Conservation (phyloP, 2,888 invertebrate species). For the Drosophila flavopinicola region DNA sequence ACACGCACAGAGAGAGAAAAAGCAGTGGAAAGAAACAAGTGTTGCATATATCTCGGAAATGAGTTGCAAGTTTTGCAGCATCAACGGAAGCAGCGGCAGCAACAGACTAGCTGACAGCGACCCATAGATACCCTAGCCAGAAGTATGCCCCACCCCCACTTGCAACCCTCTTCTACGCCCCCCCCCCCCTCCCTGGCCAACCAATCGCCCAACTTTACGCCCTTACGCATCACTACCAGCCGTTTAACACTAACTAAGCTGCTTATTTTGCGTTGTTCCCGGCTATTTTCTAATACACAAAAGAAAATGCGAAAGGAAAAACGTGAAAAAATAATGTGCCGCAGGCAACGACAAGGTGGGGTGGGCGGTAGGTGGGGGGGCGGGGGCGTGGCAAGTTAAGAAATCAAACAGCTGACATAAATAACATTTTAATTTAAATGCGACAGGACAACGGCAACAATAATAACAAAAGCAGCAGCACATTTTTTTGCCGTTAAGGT, state of each 20-base stretch:
- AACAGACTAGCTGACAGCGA: neutral
- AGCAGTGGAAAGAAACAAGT: neutral
- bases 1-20: neutral
- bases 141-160: neutral
- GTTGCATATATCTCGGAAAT: conserved; percentile 16
- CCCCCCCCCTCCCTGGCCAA: neutral
- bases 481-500: conserved; percentile 75
- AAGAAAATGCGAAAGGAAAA: conserved; percentile 41
- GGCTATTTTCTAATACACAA: conserved; percentile 61
- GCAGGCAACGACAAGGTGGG: conserved; percentile 38
- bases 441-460: conserved; percentile 66
- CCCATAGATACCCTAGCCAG: neutral
- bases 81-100: conserved; percentile 8
- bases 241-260: conserved; percentile 76
- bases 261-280: conserved; percentile 54
- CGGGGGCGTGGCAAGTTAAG: conserved; percentile 58
- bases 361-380: neutral
- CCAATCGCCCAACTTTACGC: neutral
- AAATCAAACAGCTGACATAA: conserved; percentile 80
- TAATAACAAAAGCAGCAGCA: conserved; percentile 48
- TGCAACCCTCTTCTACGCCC: too few species aligned
- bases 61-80: conserved; percentile 21
- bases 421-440: conserved; percentile 79
- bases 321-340: conserved; percentile 48
- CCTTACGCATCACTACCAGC: conserved; percentile 56